Evolutionary conservation across 2,113 vertebrate genomes (phyloP), one percentile per base, ranked within the genome.

Genomic region (Amphilophus citrinellus): DNA sequence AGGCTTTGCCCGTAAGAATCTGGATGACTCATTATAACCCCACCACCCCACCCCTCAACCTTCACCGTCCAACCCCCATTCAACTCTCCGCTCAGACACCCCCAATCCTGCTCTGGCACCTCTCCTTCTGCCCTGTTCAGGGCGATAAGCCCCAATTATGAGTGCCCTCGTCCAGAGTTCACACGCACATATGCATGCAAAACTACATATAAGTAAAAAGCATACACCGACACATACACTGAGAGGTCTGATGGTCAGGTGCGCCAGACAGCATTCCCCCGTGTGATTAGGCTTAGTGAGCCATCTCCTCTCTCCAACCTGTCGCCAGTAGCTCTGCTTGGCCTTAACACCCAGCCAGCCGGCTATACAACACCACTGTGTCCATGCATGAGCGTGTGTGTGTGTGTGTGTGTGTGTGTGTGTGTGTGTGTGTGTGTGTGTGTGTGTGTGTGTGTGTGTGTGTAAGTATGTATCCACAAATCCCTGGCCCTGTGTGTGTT

Each of bases 291-390:
- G 95, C 95, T 96, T 96, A 96, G 92, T 89, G 93, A 95, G 93
- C 88, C 95, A 96, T 96, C 94, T 95, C 93, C 90, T 90, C 91
- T 88, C 88, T 94, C 93, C 86, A 95, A 95, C 91, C 93, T 96
- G 96, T 96, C 96, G 96, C 96, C 96, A 96, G 96, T 95, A 96
- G 96, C 95, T 96, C 95, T 95, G 85, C 91, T 80, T 35, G 89
- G 95, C 92, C 93, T 96, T 96, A 96, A 94, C 95, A 93, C 95
- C 94, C 93, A n/a, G 93, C 92, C 94, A 88, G 68, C 63, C 77
- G 14, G 91, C 88, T 79, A 87, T 47, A 85, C 89, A 88, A 90
- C 86, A 84, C 87, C 84, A 53, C 87, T 44, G 87, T 84, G 80
- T 85, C 44, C 37, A 60, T 75, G 89, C 56, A 44, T 20, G 65